A percentile compares a stretch with the other conserved stretches of the same genome.
phyloP scores from a whole-genome alignment of 2,888 invertebrate species.

The Helicoverpa assulta region DNA sequence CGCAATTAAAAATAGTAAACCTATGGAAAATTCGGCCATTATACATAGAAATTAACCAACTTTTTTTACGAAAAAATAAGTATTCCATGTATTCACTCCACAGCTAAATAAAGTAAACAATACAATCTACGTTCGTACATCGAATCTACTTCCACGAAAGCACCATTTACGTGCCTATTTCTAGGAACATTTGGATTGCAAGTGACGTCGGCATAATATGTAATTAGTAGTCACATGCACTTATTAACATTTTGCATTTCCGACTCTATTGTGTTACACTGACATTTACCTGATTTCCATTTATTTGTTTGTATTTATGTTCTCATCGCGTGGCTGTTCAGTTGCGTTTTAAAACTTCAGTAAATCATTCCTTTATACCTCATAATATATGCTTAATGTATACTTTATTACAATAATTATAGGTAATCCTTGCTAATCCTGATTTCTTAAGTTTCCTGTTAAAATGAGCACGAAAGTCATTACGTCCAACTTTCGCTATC shows the following conservation, averaged over 20 bases:
- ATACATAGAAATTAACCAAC: no score
- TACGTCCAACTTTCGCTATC: not conserved
- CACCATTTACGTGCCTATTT: slow-evolving; percentile 26
- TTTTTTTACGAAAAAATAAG: no score
- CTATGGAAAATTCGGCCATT: no score
- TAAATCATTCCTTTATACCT: no score
- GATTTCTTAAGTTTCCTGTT: not conserved
- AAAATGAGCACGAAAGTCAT: not conserved
- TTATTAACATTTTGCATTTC: slow-evolving; percentile 53
- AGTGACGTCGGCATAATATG: slow-evolving; percentile 46
- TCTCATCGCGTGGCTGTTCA: slow-evolving; percentile 23
- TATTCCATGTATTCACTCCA: no score
- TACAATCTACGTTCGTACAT: not conserved
- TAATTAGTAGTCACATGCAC: slow-evolving; percentile 38
- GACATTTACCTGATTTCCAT: slow-evolving; percentile 28
- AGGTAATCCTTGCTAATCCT: not conserved
- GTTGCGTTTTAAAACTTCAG: not conserved
- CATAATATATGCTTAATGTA: not conserved
- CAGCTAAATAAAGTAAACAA: no score
- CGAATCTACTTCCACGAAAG: slow-evolving; percentile 14
- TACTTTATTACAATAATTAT: not conserved
- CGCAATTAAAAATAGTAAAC: no score
- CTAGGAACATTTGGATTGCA: slow-evolving; percentile 5
- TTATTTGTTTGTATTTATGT: not conserved
- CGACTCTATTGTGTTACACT: slow-evolving; percentile 35